phyloP scores from a whole-genome alignment of 2,113 vertebrate species.

The Ornithorhynchus anatinus region DNA sequence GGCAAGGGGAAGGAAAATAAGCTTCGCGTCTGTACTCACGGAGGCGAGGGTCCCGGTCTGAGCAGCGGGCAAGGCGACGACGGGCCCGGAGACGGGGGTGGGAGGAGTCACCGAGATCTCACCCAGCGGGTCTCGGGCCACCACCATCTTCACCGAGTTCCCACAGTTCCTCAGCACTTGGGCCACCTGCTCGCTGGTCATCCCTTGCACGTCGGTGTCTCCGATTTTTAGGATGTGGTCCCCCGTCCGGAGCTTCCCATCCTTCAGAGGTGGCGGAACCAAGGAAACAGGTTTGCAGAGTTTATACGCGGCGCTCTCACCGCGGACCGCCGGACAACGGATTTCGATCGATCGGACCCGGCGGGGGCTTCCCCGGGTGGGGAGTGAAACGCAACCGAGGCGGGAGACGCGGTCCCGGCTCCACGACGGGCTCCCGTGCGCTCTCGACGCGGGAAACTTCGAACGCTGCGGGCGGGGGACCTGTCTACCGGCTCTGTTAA shows the following conservation, averaged over 20 bases:
- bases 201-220: constrained; percentile 83
- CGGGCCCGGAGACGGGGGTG: constrained; percentile 69
- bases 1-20: too few relatives aligned
- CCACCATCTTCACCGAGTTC: constrained; percentile 83
- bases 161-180: constrained; percentile 91
- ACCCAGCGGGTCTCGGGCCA: constrained; percentile 81
- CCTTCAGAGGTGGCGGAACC: constrained; percentile 67
- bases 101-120: constrained; percentile 70
- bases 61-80: constrained; percentile 63
- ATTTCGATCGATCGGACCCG: too few relatives aligned
- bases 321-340: too few relatives aligned
- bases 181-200: constrained; percentile 93
- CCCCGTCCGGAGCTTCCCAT: constrained; percentile 88
- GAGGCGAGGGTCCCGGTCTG: constrained; percentile 2
- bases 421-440: too few relatives aligned
- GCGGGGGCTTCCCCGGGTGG: too few relatives aligned
- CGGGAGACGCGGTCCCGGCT: too few relatives aligned
- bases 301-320: too few relatives aligned
- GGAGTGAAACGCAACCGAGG: too few relatives aligned
- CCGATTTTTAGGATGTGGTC: constrained; percentile 96
- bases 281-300: not conserved
- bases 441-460: too few relatives aligned
- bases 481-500: too few relatives aligned
- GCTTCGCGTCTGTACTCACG: constrained; percentile 77
- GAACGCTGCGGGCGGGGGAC: too few relatives aligned